A percentile compares a stretch with the other conserved stretches of the same genome.
Conservation (phyloP, 2,888 invertebrate genomes). For the Lasioglossum villosulum region DNA sequence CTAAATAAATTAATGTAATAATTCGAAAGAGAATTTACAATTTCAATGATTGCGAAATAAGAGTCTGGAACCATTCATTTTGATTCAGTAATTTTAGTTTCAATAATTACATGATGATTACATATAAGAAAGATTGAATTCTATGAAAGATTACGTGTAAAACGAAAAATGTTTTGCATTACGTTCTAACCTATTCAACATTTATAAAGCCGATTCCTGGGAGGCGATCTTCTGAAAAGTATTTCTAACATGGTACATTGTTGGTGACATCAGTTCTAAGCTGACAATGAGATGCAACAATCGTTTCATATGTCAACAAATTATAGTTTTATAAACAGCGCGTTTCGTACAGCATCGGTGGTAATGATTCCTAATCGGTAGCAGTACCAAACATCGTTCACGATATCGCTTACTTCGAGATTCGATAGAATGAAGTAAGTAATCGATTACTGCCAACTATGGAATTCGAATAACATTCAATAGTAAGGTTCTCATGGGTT, state of each 20-base stretch:
- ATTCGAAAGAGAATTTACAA: background rate
- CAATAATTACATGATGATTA: background rate
- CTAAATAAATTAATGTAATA: background rate
- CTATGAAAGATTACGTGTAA: background rate
- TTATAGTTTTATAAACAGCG: constrained; percentile 37
- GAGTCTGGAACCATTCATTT: background rate
- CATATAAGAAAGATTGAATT: background rate
- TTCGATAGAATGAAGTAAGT: constrained; percentile 21
- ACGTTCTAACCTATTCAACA: constrained; percentile 56
- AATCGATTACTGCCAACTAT: background rate
- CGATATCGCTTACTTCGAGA: background rate
- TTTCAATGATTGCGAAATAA: background rate
- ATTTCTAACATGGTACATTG: background rate
- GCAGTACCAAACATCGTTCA: constrained; percentile 45
- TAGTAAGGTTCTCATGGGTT: too few species aligned
- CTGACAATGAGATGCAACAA: background rate
- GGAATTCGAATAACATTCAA: background rate
- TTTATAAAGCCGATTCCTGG: constrained; percentile 39
- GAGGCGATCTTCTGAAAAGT: constrained; percentile 1
- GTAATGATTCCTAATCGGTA: constrained; percentile 12
- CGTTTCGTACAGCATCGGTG: constrained; percentile 5
- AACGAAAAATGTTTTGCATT: constrained; percentile 24
- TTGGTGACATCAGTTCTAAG: constrained; percentile 16
- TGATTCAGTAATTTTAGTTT: background rate
- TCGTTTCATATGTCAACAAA: constrained; percentile 32